Evolutionary conservation across 2,888 invertebrate species (phyloP).

Genomic region (Scaptomyza tumidula): DNA sequence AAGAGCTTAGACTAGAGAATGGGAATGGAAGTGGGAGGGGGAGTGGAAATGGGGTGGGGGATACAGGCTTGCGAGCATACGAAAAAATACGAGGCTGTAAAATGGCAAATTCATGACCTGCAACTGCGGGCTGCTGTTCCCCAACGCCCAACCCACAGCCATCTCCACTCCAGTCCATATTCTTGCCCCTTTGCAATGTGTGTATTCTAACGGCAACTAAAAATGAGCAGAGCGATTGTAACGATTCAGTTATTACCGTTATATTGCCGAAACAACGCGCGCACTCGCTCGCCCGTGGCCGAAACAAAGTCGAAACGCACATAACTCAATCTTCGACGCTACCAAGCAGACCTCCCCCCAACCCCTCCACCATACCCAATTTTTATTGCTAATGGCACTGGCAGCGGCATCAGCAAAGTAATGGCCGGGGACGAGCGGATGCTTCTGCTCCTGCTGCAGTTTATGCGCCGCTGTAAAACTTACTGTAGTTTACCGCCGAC

Average conservation of each 20-base stretch:
- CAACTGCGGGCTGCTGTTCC: conserved; percentile 66
- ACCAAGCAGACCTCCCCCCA: conserved; percentile 21
- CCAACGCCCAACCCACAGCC: not conserved
- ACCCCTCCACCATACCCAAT: conserved; percentile 31
- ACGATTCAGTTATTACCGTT: conserved; percentile 82
- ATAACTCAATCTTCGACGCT: conserved; percentile 83
- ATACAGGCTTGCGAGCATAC: conserved; percentile 31
- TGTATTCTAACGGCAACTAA: conserved; percentile 77
- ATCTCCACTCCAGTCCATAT: too few relatives aligned
- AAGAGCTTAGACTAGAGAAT: conserved; percentile 65
- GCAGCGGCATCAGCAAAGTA: conserved; percentile 37
- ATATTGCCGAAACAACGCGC: conserved; percentile 80
- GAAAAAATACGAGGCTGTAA: conserved; percentile 84
- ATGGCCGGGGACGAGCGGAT: conserved; percentile 20
- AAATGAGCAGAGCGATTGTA: conserved; percentile 71
- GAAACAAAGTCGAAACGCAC: conserved; percentile 80
- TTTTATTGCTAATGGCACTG: conserved; percentile 76
- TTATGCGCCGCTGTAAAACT: conserved; percentile 78
- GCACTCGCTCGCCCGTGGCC: conserved; percentile 40
- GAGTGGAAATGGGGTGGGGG: not conserved
- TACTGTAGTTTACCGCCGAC: conserved; percentile 72
- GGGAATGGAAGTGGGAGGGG: not conserved
- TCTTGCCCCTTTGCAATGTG: conserved; percentile 25
- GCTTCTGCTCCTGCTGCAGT: conserved; percentile 57
- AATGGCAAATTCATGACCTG: conserved; percentile 85